These are phyloP conservation scores for Tetramorium parvispinum DNA, from an alignment of 1,140 invertebrate species.

Conservation along the genomic window DNA sequence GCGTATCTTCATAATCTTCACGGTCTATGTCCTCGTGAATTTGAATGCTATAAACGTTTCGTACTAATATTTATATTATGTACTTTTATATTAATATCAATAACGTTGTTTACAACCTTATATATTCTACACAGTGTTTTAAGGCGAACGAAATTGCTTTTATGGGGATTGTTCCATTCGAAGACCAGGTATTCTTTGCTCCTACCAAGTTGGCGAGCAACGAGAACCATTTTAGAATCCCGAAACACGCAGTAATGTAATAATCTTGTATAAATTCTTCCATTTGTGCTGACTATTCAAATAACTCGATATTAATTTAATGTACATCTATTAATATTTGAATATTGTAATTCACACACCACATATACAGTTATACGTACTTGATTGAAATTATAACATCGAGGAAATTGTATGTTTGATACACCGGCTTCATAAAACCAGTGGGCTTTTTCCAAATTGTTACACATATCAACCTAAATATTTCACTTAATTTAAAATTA, in stretches of 20 bases:
- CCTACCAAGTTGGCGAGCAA: slow-evolving; percentile 75
- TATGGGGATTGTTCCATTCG: slow-evolving; percentile 79
- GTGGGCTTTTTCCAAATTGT: slow-evolving; percentile 87
- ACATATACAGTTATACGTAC: slow-evolving; percentile 79
- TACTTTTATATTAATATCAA: neutral
- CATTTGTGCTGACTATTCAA: slow-evolving; percentile 86
- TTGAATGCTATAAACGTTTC: slow-evolving; percentile 39
- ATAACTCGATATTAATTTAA: neutral
- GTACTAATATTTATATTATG: neutral
- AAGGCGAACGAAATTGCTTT: slow-evolving; percentile 86
- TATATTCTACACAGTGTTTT: slow-evolving; percentile 86
- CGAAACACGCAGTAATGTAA: slow-evolving; percentile 88
- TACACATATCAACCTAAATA: slow-evolving; percentile 85
- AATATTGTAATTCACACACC: neutral
- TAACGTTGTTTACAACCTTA: slow-evolving; percentile 74
- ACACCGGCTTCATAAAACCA: slow-evolving; percentile 88
- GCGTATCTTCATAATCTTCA: neutral
- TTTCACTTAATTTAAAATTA: neutral
- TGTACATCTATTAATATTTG: neutral
- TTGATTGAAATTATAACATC: slow-evolving; percentile 89
- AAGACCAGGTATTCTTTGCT: slow-evolving; percentile 60
- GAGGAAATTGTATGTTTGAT: slow-evolving; percentile 88
- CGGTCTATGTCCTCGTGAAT: slow-evolving; percentile 65
- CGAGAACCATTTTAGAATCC: slow-evolving; percentile 87
- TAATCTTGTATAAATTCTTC: slow-evolving; percentile 90